Percentiles rank a stretch among this genome's conserved stretches.
These are phyloP conservation scores for Eupithecia insigniata DNA, from an alignment of 2,888 invertebrate species.

Conservation along the genomic window DNA sequence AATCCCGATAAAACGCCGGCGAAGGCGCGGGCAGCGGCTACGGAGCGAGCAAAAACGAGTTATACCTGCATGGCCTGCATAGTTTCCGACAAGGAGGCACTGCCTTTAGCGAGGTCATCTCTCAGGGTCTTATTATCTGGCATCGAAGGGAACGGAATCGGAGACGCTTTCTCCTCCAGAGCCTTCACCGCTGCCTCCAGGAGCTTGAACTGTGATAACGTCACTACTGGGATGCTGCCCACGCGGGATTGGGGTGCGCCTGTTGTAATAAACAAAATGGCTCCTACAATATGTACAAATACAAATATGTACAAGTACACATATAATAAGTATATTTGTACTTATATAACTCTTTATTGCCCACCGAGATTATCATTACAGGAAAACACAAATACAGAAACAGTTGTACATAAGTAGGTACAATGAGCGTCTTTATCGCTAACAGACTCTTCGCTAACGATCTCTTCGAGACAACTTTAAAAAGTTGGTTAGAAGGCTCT, in stretches of 20 bases:
- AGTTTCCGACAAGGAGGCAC: constrained; percentile 66
- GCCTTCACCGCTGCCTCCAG: constrained; percentile 56
- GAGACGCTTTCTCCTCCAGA: constrained; percentile 51
- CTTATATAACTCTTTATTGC: background rate
- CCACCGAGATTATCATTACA: background rate
- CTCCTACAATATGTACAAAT: too few species aligned
- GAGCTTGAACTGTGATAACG: constrained; percentile 64
- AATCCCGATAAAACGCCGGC: too few species aligned
- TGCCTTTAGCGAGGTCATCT: constrained; percentile 60
- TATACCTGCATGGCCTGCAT: constrained; percentile 75
- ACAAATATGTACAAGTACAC: too few species aligned
- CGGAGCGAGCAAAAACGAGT: too few species aligned
- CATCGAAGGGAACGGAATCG: constrained; percentile 57
- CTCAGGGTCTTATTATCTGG: constrained; percentile 65
- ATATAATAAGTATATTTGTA: too few species aligned
- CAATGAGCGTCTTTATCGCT: too few species aligned
- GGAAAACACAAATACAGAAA: too few species aligned
- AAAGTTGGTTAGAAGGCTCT: too few species aligned
- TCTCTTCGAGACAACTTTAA: too few species aligned
- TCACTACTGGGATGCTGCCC: constrained; percentile 70
- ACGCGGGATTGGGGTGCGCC: constrained; percentile 44
- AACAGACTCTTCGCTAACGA: too few species aligned
- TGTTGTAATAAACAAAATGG: constrained; percentile 22
- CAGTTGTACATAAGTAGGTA: too few species aligned
- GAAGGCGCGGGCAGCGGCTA: too few species aligned